Conservation (phyloP, 2,113 vertebrate genomes). For the Isurus oxyrinchus region DNA sequence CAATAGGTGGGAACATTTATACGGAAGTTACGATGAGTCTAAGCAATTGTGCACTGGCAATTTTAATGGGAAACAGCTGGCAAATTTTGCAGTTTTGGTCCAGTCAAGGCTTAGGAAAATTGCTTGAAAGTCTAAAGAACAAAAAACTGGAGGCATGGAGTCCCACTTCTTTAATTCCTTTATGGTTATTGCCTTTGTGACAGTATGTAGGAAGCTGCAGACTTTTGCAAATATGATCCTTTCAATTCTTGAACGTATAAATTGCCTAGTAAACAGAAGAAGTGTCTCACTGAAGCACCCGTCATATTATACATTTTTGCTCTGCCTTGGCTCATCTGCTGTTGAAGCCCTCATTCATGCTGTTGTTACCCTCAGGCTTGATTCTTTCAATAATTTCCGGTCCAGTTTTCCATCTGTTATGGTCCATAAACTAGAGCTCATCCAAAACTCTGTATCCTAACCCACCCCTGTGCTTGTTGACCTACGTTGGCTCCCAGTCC, state of each 20-base stretch:
- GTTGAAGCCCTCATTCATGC: background rate
- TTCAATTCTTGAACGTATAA: background rate
- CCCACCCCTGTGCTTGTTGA: background rate
- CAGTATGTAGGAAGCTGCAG: background rate
- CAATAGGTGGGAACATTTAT: slow-evolving; percentile 27
- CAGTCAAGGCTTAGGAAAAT: background rate
- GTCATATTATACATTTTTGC: background rate
- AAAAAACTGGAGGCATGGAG: background rate
- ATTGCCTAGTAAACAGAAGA: background rate
- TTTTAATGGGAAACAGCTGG: slow-evolving; percentile 36
- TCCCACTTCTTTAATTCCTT: background rate
- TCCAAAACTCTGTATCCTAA: background rate
- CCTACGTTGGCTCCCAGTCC: background rate
- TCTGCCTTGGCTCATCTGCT: background rate
- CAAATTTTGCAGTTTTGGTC: slow-evolving; percentile 21
- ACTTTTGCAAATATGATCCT: background rate
- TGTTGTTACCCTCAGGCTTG: background rate
- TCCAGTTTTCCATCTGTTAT: background rate
- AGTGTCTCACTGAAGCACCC: background rate
- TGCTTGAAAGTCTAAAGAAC: slow-evolving; percentile 17
- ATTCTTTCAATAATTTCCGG: background rate
- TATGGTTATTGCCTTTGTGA: background rate
- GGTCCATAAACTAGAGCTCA: background rate
- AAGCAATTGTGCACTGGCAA: slow-evolving; percentile 2
- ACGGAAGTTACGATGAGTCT: slow-evolving; percentile 20